These are phyloP conservation scores for Rhinatrema bivittatum DNA, from an alignment of 2,797 vertebrate genomes.

Conservation along the genomic window DNA sequence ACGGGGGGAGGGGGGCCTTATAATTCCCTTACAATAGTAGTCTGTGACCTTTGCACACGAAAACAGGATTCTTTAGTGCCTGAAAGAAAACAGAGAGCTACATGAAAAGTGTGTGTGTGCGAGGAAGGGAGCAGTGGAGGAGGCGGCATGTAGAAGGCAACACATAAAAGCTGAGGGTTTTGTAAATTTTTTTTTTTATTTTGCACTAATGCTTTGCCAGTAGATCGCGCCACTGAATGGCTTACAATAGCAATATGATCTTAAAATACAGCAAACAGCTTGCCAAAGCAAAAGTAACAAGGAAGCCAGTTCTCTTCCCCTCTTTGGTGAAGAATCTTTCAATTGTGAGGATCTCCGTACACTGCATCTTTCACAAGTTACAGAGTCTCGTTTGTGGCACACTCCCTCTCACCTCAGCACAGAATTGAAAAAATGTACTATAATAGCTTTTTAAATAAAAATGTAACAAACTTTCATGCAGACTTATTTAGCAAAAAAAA, in stretches of 20 bases:
- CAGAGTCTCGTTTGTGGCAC: background rate
- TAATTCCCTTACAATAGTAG: too few species aligned
- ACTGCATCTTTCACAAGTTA: background rate
- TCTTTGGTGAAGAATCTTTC: slow-evolving; percentile 45
- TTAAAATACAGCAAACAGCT: slow-evolving; percentile 56
- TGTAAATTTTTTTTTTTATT: slow-evolving; percentile 59
- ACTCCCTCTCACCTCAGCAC: slow-evolving; percentile 12
- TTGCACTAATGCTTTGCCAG: slow-evolving; percentile 54
- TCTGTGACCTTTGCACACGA: too few species aligned
- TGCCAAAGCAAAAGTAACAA: slow-evolving; percentile 59
- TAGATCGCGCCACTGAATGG: slow-evolving; percentile 56
- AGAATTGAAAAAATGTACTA: slow-evolving; percentile 11
- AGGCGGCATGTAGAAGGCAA: too few species aligned
- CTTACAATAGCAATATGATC: slow-evolving; percentile 52
- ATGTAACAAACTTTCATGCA: slow-evolving; percentile 11
- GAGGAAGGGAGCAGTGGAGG: too few species aligned
- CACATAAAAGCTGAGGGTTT: too few species aligned
- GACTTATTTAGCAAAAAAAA: slow-evolving; percentile 13
- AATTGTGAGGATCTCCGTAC: slow-evolving; percentile 26
- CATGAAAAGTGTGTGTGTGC: too few species aligned
- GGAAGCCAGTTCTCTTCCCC: slow-evolving; percentile 37
- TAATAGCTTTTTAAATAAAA: slow-evolving; percentile 15
- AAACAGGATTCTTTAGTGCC: too few species aligned
- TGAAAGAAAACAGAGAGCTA: too few species aligned
- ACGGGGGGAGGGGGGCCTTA: too few species aligned